Conservation (phyloP, 2,797 vertebrate genomes). For the Arrhamphus sclerolepis region DNA sequence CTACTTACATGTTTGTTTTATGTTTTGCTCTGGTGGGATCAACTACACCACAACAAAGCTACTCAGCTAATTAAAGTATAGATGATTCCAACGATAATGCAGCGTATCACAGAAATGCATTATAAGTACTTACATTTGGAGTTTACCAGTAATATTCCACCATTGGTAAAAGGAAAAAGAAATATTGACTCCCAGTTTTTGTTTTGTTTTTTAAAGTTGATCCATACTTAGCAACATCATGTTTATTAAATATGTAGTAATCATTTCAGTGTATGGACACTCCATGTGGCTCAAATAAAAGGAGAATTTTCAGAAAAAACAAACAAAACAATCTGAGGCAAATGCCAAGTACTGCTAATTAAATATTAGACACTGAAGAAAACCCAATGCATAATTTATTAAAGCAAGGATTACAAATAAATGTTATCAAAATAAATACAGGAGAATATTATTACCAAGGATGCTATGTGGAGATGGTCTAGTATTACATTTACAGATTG, state of each 20-base stretch:
- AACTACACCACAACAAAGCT: background rate
- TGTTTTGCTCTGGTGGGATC: background rate
- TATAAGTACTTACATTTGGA: background rate
- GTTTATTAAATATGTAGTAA: conserved; percentile 10
- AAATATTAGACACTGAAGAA: background rate
- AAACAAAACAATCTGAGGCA: too few species aligned
- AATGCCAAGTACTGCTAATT: background rate
- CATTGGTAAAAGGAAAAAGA: background rate
- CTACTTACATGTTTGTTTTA: too few species aligned
- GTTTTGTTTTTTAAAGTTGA: too few species aligned
- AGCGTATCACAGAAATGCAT: background rate
- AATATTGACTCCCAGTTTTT: too few species aligned
- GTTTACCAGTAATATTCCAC: background rate
- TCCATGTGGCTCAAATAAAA: background rate
- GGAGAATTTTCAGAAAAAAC: background rate
- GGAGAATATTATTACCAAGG: background rate
- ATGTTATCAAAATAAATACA: background rate
- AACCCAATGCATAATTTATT: background rate
- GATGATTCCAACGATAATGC: background rate
- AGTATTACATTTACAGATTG: conserved; percentile 25
- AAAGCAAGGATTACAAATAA: conserved; percentile 15
- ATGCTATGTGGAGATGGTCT: background rate
- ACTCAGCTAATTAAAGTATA: conserved; percentile 2
- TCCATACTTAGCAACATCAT: too few species aligned
- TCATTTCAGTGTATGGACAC: conserved; percentile 6